Conservation (phyloP, 2,888 invertebrate genomes). For the Galerucella pusilla region DNA sequence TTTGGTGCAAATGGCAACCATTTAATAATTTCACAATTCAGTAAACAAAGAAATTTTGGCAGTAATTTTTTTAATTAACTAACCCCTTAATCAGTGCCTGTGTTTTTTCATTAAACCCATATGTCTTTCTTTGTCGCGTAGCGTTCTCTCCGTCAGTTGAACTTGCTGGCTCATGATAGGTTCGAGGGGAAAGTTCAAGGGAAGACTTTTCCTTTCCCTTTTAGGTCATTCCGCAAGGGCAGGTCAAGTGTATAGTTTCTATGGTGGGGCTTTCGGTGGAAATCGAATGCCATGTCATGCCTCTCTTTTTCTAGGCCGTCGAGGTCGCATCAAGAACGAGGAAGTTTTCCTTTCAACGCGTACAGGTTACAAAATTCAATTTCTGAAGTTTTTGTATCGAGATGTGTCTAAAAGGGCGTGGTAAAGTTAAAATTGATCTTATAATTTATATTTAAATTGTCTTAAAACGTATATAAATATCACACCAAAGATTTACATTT, state of each 20-base stretch:
- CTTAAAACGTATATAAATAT: no score
- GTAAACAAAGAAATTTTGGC: neutral
- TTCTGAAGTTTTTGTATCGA: neutral
- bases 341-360: conserved; percentile 32
- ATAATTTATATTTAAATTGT: no score
- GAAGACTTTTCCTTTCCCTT: conserved; percentile 44
- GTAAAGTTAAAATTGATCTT: neutral
- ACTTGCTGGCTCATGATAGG: conserved; percentile 21
- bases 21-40: no score
- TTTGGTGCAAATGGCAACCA: no score
- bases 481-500: no score
- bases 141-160: conserved; percentile 20
- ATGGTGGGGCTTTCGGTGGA: conserved; percentile 20
- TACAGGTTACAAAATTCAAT: conserved; percentile 6
- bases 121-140: conserved; percentile 12
- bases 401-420: conserved; percentile 5
- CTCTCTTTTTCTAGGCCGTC: conserved; percentile 12
- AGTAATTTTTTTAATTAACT: neutral
- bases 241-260: conserved; percentile 40
- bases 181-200: conserved; percentile 47
- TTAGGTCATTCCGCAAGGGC: conserved; percentile 40
- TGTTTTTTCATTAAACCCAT: neutral
- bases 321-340: conserved; percentile 19
- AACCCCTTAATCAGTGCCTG: conserved; percentile 9
- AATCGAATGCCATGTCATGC: neutral